Conservation (phyloP, 1,140 invertebrate species). For the Stenopsyche tienmushanensis region DNA sequence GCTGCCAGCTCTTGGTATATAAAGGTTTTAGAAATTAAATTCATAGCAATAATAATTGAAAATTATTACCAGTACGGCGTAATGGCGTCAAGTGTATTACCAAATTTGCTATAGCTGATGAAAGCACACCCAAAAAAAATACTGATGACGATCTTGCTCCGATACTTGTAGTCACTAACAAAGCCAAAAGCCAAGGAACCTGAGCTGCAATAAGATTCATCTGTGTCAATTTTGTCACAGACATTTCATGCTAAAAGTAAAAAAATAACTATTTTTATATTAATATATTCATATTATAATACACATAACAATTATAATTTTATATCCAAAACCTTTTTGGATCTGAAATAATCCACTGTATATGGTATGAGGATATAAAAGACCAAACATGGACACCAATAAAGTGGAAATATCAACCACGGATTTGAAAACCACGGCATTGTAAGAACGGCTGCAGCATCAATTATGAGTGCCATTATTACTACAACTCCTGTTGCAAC, state of each 20-base stretch:
- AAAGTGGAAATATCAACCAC: constrained; percentile 36
- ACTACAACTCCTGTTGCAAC: constrained; percentile 3
- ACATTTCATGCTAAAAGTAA: constrained; percentile 29
- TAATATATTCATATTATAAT: not conserved
- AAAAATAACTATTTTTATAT: constrained; percentile 1
- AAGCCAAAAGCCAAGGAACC: constrained; percentile 23
- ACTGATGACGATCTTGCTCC: constrained; percentile 21
- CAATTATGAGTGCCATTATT: constrained; percentile 24
- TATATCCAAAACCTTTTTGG: constrained; percentile 23
- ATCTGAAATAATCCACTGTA: constrained; percentile 22
- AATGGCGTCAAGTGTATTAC: constrained; percentile 31
- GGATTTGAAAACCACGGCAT: constrained; percentile 39
- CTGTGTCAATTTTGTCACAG: constrained; percentile 15
- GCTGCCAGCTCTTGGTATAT: too few species aligned
- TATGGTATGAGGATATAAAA: constrained; percentile 8
- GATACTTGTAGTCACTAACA: constrained; percentile 25
- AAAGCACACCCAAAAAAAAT: constrained; percentile 27
- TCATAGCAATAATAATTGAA: not conserved
- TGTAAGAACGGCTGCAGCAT: constrained; percentile 21
- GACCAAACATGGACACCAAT: constrained; percentile 34
- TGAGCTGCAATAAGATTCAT: constrained; percentile 33
- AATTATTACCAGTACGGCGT: constrained; percentile 19
- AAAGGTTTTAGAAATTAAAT: not conserved
- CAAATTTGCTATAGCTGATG: constrained; percentile 26
- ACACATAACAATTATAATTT: not conserved